Base-by-base conservation (phyloP, 2,888 invertebrate species). In the Chaitophorus viminalis region DNA sequence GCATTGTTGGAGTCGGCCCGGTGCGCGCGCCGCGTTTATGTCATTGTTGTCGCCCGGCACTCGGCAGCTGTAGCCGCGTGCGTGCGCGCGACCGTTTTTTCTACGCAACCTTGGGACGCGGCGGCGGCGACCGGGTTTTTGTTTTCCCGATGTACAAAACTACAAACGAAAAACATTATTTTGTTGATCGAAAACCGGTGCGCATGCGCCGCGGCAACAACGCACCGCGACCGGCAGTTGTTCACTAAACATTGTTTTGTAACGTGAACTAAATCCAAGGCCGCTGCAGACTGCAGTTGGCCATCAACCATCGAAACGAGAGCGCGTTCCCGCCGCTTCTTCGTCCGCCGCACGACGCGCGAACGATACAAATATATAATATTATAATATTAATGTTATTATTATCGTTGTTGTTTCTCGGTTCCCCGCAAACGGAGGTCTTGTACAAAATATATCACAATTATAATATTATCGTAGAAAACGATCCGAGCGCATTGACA, bases 101-200 rank as follows among this genome's bases (percentile, higher is more conserved):
- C 79, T 72, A 87, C 74, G 21, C 86, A 87, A 87, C 87, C 87
- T 87, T 87, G 87, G 87, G 78, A 70, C 46, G 25, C 74, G 74
- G 36, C 60, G 74, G 36, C 60, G 84, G 60, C 86, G 78, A 78
- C 78, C 52, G 85, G 77, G 77, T 85, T 78, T 85, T 85, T 85
- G 85, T 85, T 78, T 85, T 85, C 85, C 78, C 79, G 79, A 46
- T 31, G 87, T 65, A 81, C 72, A n/a, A n/a, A n/a, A n/a, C n/a
- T n/a, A n/a, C n/a, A 87, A 39, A 87, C 87, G 81, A 81, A 87
- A 87, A 87, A 87, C 87, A 87, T 86, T 85, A 85, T 86, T 87
- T 87, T 87, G 87, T 87, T 87, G 87, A 87, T 87, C 87, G 87
- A 81, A 81, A 87, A 65, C 74, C 14, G 79, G 81, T 75, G 87